Evolutionary conservation across 2,113 vertebrate genomes (phyloP), one percentile per base, ranked within the genome.

Genomic region (Saimiri boliviensis): DNA sequence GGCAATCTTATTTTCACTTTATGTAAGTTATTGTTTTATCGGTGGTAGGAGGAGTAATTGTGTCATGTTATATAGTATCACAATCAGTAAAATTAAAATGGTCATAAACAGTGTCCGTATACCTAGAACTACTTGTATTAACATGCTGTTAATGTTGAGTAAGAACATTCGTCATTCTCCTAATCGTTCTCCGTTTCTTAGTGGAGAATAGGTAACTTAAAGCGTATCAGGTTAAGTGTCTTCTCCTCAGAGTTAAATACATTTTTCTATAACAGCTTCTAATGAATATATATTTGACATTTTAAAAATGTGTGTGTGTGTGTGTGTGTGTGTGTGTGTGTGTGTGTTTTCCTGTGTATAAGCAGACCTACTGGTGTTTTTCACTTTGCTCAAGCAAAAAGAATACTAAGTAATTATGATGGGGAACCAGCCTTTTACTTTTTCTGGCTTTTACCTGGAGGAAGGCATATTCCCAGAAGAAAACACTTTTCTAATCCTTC

Each of bases 261-360:
- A 79, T 52, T 70, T 49, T 7, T 54, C 27, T 76, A 49, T 32
- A 11, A 27, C n/a, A 63, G 4, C 20, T 71, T 37, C 27, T 80
- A 92, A 37, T 79, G 35, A 85, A 94, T 87, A 19, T 17, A 54
- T 63, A 76, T 40, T 45, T 37, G 37, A 95, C 80, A 86, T 86
- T 85, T 89, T n/a, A 1, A 6, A 11, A 63, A 21, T 35, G 1
- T 52, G 56, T 86, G 32, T 83, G 49, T 52, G 52, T 87, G 58
- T 60, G 27, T 80, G 32, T 83, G 49, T n/a, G 54, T 56, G 54
- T 35, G 1, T 52, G 56, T 86, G 32, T 83, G 49, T n/a, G 54
- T 56, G 54, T 23, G 54, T 21, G 54, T 21, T 19, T 56, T 40
- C 5, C 45, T 58, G 1, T 6, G 1, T 58, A 32, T 70, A 6